Base-by-base conservation (phyloP, 2,888 invertebrate genomes). In the Acanthacorydalis orientalis region DNA sequence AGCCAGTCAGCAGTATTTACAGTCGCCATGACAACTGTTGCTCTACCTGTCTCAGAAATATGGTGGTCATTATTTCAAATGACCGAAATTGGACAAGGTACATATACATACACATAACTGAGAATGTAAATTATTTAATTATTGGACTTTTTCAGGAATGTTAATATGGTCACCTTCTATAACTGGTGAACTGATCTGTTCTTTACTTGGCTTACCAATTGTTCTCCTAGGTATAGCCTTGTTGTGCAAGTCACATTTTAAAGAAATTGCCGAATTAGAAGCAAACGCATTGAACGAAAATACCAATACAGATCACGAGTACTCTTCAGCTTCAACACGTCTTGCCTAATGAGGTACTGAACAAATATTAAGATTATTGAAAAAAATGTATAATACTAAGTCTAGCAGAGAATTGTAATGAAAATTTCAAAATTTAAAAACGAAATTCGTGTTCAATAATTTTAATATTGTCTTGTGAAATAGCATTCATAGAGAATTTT, bases 121-220 rank as follows among this genome's bases (percentile, higher is more conserved):
- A 4, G 15, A 4, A 10, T 15, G 4, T 41, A 41, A 12, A 4
- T 12, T 37, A 37, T 12, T n/a, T 4, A n/a, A 4, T 37, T 2
- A 12, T 12, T 4, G 23, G 32, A 39, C 14, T 34, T 33, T 53
- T 53, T 8, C 53, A 73, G 73, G 68, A 54, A 59, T 62, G 48
- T 59, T 73, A 49, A 55, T 64, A 23, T 75, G 74, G 74, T 64
- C 70, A 47, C 75, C 75, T n/a, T 68, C 69, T 12, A 64, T 75
- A 47, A 71, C 73, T 6, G 75, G 75, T n/a, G 77, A 76, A 57
- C 58, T 76, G 16, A 72, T 77, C 48, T 76, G 75, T 57, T 72
- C 75, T 1, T 60, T 75, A 31, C 60, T 76, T 16, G 75, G 75
- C 49, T 64, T 75, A 48, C 75, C 75, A 7, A 70, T 76, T 38